Evolutionary conservation across 1,140 invertebrate genomes (phyloP), one percentile per base, ranked within the genome.

Genomic region (Apis florea): DNA sequence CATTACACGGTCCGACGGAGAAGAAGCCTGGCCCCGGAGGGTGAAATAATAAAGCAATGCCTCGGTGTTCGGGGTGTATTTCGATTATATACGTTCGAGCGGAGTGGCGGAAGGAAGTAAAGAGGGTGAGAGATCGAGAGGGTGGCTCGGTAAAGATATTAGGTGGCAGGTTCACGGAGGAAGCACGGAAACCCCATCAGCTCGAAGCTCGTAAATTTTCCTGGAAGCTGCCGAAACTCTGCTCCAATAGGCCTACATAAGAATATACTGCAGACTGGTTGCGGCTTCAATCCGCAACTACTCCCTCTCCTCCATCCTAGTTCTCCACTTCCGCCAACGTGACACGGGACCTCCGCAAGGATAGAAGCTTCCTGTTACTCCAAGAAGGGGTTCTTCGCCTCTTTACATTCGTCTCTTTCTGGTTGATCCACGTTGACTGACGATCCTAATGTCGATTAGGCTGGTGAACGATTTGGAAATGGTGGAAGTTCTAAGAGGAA

Each of bases 181-280:
- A 84, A 88, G 90, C 92, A 92, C 83, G 92, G 82, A 92, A 93
- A 92, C 89, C 90, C 92, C 92, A 93, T 93, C 92, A 92, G 87
- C 85, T 81, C 78, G 71, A 63, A 68, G 78, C 86, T 91, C 91
- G 90, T 93, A 93, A 92, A 93, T 92, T 92, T 87, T 86, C 79
- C 68, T 58, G 53, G 72, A 83, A 91, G 83, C 89, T 87, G 87
- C 89, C 89, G 89, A 92, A 93, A 92, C 88, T 92, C 88, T 76
- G 81, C 85, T 83, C 69, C 77, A 12, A 49, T 83, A 87, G 89
- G 89, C 88, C 87, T 92, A 90, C 85, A 91, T 85, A 88, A 91
- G 88, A 91, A 92, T 90, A 90, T 92, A 92, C 90, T 91, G 86
- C 85, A 77, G 70, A 61, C 72, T 71, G 77, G 79, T 86, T 80